Evolutionary conservation across 1,140 invertebrate genomes (phyloP), one percentile per base, ranked within the genome.

Genomic region (Diorhabda carinulata): DNA sequence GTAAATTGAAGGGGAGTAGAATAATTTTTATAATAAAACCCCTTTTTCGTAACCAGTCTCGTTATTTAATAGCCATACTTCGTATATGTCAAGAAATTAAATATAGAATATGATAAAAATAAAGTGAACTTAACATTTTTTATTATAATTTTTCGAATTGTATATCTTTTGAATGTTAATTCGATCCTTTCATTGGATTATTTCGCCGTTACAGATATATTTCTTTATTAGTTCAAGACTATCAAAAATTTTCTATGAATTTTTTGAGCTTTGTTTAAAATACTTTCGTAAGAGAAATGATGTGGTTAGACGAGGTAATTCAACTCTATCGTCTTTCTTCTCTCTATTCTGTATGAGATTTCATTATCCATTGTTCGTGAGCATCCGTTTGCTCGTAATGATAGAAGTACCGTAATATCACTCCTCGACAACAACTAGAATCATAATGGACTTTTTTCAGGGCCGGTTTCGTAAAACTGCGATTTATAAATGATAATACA

Each of bases 381-480:
- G 47, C 47, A 52, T 52, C 47, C 47, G 47, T 52, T 52, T 52
- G 47, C 6, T 52, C 47, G 47, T 52, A 52, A 52, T 52, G 47
- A 52, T 52, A 52, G 47, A 52, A 52, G 47, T 52, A 52, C 47
- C 47, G 47, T 52, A 52, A 52, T 52, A 52, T 52, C 47, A 52
- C 47, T 52, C 47, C 47, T 52, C 47, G 47, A 6, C n/a, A 52
- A 52, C 47, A 52, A 52, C 47, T 52, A 52, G 47, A 52, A 52
- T 52, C 6, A 52, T 52, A n/a, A 52, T 52, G 47, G 47, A 52
- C 47, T 52, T 52, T 8, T 6, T 52, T n/a, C 47, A 52, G 47
- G 47, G 2, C 47, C 47, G 47, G 47, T 2, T 25, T 25, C 25
- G 25, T 25, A 25, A 25, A 25, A 25, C 25, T 25, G 25, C 25